Evolutionary conservation across 2,888 invertebrate species (phyloP), one percentile per base, ranked within the genome.

Genomic region (Lysandra bellargus): DNA sequence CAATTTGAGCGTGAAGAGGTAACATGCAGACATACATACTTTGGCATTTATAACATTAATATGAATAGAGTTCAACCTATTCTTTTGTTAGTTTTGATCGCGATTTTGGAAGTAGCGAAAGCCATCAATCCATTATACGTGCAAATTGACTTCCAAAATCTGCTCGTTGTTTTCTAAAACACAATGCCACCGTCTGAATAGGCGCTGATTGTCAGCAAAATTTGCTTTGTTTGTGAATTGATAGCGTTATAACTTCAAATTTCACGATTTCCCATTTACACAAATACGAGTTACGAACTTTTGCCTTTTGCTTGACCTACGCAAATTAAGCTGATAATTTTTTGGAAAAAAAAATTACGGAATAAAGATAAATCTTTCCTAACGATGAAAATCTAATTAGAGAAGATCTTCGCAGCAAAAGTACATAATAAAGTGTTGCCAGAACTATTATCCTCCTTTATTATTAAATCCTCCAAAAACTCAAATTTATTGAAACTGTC

Each of bases 171-270:
- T 83, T 85, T 83, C 82, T 80, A 82, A 83, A 82, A 80, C 82
- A 85, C 85, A 86, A 85, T 85, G 79, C 83, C 69, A 76, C 80
- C 81, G 78, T 81, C 81, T 85, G 86, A 86, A 86, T 85, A 82
- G 85, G 81, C 83, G 81, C 82, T 85, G 85, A 86, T 86, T 85
- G 84, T 85, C 80, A 78, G 78, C 81, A 78, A 81, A 83, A 83
- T 80, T 80, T 64, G 80, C 81, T 81, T 84, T 83, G 83, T 82
- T 82, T 78, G 60, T 74, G 81, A 80, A 84, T 83, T 83, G 82
- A 76, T 76, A 76, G 76, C 76, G 76, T 53, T 53, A 76, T 76
- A 76, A 76, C 76, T 79, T 76, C 17, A 33, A 53, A 57, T 76
- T 57, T 76, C 53, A 76, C 53, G 30, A 53, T 76, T 76, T 57